These are phyloP conservation scores for Thelaira solivaga DNA, from an alignment of 2,888 invertebrate genomes.

Conservation along the genomic window DNA sequence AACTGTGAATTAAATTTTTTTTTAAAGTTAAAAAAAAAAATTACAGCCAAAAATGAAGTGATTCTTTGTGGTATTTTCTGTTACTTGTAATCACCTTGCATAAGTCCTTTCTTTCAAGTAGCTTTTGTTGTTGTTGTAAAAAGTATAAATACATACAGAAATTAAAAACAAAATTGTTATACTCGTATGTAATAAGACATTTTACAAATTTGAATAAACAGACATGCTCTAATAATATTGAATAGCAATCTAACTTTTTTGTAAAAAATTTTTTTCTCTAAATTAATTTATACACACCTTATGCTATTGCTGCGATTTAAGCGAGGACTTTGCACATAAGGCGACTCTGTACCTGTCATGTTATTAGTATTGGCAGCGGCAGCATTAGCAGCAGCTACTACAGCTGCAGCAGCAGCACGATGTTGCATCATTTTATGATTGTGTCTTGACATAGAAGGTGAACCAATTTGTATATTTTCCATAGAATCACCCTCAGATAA, in stretches of 20 bases:
- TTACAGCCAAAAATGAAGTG: neutral
- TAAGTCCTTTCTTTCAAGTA: slow-evolving; percentile 95
- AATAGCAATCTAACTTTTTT: too few species aligned
- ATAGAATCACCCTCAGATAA: slow-evolving; percentile 94
- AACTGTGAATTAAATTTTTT: neutral
- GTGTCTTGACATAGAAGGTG: slow-evolving; percentile 81
- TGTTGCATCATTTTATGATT: slow-evolving; percentile 75
- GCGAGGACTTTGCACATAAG: slow-evolving; percentile 80
- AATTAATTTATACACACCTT: slow-evolving; percentile 80
- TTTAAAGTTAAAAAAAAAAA: neutral
- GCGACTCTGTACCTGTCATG: slow-evolving; percentile 71
- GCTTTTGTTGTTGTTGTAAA: slow-evolving; percentile 78
- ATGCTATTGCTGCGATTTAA: slow-evolving; percentile 94
- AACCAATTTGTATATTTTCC: slow-evolving; percentile 86
- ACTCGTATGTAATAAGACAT: neutral
- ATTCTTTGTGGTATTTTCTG: neutral
- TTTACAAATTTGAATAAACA: neutral
- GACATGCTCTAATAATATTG: slow-evolving; percentile 13
- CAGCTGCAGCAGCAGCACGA: slow-evolving; percentile 66
- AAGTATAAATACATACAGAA: too few species aligned
- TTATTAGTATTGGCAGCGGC: slow-evolving; percentile 63
- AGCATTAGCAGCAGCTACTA: slow-evolving; percentile 61
- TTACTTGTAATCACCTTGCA: slow-evolving; percentile 84
- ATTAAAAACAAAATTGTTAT: neutral
- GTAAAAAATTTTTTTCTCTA: neutral